Evolutionary conservation across 2,113 vertebrate species (phyloP).

Genomic region (Prinia subflava): DNA sequence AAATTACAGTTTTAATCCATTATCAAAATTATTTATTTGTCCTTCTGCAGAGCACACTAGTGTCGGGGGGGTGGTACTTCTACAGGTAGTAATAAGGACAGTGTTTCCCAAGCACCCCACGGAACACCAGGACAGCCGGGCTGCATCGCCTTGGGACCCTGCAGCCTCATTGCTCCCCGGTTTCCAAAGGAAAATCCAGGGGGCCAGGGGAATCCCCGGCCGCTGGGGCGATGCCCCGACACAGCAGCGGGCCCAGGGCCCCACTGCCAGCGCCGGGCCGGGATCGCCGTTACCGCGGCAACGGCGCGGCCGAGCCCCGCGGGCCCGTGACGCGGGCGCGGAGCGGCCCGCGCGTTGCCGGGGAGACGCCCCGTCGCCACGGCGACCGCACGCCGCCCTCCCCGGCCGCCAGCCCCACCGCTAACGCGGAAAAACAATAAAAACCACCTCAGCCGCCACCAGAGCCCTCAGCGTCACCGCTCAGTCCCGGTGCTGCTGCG

Average conservation of each 20-base stretch:
- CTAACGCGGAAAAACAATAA: background rate
- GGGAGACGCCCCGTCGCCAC: background rate
- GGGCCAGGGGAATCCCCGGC: background rate
- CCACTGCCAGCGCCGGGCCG: background rate
- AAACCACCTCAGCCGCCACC: background rate
- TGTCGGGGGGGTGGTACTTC: background rate
- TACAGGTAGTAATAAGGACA: accelerated
- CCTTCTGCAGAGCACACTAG: background rate
- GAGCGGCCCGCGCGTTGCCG: background rate
- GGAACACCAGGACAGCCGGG: accelerated
- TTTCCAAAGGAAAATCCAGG: background rate
- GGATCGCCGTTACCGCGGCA: background rate
- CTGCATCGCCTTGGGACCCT: too few relatives aligned
- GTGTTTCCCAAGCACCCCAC: background rate
- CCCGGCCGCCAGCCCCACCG: background rate
- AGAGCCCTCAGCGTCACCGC: background rate
- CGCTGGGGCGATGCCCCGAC: background rate
- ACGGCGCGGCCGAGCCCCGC: background rate
- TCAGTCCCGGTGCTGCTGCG: background rate
- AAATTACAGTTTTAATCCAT: background rate
- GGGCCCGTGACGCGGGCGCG: background rate
- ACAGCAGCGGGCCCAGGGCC: background rate
- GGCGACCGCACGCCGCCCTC: background rate
- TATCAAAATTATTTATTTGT: background rate
- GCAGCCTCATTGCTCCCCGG: too few relatives aligned